Evolutionary conservation across 2,888 invertebrate species (phyloP), one percentile per base, ranked within the genome.

Genomic region (Melanophora roralis): DNA sequence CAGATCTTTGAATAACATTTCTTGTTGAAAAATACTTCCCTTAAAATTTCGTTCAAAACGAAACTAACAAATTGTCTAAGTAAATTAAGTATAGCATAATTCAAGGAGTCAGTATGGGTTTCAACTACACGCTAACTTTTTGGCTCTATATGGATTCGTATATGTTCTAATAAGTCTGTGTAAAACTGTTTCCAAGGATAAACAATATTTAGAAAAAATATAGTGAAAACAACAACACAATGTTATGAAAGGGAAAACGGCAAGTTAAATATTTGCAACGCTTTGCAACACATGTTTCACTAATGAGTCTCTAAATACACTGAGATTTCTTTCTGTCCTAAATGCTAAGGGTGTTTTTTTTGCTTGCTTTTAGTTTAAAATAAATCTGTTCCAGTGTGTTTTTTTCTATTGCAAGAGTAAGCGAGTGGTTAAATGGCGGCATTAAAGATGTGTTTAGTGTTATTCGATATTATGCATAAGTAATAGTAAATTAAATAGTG

Each of bases 401-500:
- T 14, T 38, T 23, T 6, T 12, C 6, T 27, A 1, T 8, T 7
- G 19, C 12, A 27, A 32, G 45, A 47, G 38, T 57, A 38, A 53
- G 8, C 40, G 27, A 27, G 27, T 27, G 27, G 27, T 27, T 27
- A 6, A 27, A 27, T 27, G 27, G 3, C 9, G 23, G 14, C 11
- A 32, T 74, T 77, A 82, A 80, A 76, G 75, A 83, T 82, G 82
- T 81, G 82, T 81, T 83, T 82, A 83, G 78, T 84, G 87, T 84
- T 83, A 88, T 88, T 87, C 86, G 86, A 88, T 88, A 88, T 85
- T 76, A 85, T 84, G 83, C 83, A 83, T 86, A n/a, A n/a, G n/a
- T n/a, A 87, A 88, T 86, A 86, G 86, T 84, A 86, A 86, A 86
- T 86, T 87, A 87, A 88, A 85, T 87, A 86, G 86, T 86, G 80